Conservation (phyloP, 2,113 vertebrate genomes). For the Myotis davidii region DNA sequence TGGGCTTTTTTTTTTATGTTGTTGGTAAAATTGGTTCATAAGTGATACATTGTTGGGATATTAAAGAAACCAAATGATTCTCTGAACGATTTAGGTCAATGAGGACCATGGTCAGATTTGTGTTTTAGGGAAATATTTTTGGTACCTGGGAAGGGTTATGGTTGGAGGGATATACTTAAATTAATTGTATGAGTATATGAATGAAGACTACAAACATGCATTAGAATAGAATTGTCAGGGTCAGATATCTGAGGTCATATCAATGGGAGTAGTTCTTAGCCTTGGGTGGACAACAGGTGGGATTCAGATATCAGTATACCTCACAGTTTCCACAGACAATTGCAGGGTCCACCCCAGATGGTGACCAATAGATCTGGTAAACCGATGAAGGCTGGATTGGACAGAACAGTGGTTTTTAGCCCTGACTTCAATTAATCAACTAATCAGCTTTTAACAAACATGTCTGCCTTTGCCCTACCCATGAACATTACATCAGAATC, state of each 20-base stretch:
- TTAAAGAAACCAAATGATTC: not conserved
- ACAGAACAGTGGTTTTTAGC: not conserved
- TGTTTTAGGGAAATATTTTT: not conserved
- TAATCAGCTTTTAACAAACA: not conserved
- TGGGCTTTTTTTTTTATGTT: not conserved
- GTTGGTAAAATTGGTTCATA: not conserved
- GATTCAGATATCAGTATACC: not conserved
- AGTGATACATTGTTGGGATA: not conserved
- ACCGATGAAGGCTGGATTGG: no score
- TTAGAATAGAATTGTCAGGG: not conserved
- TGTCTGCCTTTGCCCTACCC: not conserved
- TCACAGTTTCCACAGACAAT: not conserved
- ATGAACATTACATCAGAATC: not conserved
- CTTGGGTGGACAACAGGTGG: not conserved
- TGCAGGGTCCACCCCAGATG: accelerated
- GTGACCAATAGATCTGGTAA: not conserved
- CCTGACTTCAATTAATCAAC: not conserved
- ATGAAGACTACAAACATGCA: not conserved
- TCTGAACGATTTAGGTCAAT: not conserved
- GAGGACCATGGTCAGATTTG: not conserved
- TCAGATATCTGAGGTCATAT: accelerated
- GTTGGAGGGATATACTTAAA: accelerated
- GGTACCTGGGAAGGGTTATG: not conserved
- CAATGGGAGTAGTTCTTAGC: not conserved
- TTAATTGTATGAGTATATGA: not conserved